phyloP scores from a whole-genome alignment of 1,140 invertebrate species.

The Aphelenchoides avenae region DNA sequence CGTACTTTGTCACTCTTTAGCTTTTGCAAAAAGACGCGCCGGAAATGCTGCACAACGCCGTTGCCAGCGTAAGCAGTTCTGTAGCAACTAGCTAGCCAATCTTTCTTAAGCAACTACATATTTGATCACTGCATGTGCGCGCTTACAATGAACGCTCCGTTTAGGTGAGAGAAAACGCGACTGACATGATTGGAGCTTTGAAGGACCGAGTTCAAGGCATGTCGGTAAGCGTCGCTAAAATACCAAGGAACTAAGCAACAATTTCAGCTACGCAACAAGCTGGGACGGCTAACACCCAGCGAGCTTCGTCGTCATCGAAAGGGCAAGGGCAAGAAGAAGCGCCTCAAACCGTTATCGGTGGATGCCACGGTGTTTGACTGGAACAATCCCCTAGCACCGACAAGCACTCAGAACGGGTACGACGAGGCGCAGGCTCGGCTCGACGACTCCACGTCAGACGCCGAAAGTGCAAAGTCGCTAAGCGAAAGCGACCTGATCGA shows the following conservation, averaged over 20 bases:
- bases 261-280: conserved; percentile 43
- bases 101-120: too few species aligned
- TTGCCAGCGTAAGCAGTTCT: conserved; percentile 27
- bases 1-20: too few species aligned
- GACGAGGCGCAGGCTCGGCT: too few species aligned
- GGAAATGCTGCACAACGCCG: conserved; percentile 32
- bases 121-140: too few species aligned
- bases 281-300: conserved; percentile 36
- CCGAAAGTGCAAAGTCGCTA: conserved; percentile 25
- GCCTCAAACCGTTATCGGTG: conserved; percentile 23
- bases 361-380: conserved; percentile 28
- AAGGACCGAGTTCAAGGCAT: conserved; percentile 43
- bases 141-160: conserved; percentile 12
- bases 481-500: conserved; percentile 28
- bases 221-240: conserved; percentile 29
- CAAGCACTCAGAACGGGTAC: conserved; percentile 7
- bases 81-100: too few species aligned
- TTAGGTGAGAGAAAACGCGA: conserved; percentile 51
- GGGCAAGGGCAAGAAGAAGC: conserved; percentile 13
- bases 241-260: too few species aligned
- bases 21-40: conserved; percentile 7
- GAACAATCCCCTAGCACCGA: conserved; percentile 3
- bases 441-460: conserved; percentile 16
- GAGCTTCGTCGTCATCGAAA: conserved; percentile 28
- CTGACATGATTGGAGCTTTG: conserved; percentile 45